These are phyloP conservation scores for Psix sp. DNA, from an alignment of 1,140 invertebrate species.

Conservation along the genomic window DNA sequence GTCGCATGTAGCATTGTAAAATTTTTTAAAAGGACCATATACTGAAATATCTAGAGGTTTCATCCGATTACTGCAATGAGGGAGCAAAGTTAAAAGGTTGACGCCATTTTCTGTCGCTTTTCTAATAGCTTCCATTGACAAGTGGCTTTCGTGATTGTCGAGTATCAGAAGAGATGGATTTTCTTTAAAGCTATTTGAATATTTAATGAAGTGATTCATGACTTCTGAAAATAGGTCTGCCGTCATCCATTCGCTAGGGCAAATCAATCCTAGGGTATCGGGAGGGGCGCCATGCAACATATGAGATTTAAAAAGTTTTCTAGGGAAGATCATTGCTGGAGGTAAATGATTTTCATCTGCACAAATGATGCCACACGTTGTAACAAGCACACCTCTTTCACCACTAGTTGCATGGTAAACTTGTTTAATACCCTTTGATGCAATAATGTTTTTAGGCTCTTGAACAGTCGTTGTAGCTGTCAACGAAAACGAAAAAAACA, in stretches of 20 bases:
- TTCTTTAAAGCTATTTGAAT: slow-evolving; percentile 1
- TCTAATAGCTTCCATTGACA: slow-evolving; percentile 31
- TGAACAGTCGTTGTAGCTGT: too few species aligned
- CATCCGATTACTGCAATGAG: too few species aligned
- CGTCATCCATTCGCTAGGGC: slow-evolving; percentile 26
- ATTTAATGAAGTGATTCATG: slow-evolving; percentile 31
- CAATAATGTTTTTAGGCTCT: too few species aligned
- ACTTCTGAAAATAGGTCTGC: slow-evolving; percentile 13
- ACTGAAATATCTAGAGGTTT: too few species aligned
- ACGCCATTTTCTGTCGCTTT: too few species aligned
- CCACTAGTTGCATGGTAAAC: slow-evolving; percentile 21
- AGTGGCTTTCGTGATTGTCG: too few species aligned
- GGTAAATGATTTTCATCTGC: slow-evolving; percentile 23
- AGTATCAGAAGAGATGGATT: slow-evolving; percentile 14
- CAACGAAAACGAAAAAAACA: too few species aligned
- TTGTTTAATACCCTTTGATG: too few species aligned
- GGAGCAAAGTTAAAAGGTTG: too few species aligned
- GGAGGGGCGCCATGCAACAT: slow-evolving; percentile 18
- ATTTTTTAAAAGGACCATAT: too few species aligned
- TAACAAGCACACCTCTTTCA: slow-evolving; percentile 21
- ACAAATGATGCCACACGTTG: slow-evolving; percentile 19
- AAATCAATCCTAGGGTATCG: slow-evolving; percentile 15
- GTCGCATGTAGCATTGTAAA: too few species aligned
- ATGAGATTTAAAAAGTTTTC: slow-evolving; percentile 26
- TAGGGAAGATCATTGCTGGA: slow-evolving; percentile 21